Evolutionary conservation across 2,888 invertebrate species (phyloP).

Genomic region (Alentia gelatinosa): DNA sequence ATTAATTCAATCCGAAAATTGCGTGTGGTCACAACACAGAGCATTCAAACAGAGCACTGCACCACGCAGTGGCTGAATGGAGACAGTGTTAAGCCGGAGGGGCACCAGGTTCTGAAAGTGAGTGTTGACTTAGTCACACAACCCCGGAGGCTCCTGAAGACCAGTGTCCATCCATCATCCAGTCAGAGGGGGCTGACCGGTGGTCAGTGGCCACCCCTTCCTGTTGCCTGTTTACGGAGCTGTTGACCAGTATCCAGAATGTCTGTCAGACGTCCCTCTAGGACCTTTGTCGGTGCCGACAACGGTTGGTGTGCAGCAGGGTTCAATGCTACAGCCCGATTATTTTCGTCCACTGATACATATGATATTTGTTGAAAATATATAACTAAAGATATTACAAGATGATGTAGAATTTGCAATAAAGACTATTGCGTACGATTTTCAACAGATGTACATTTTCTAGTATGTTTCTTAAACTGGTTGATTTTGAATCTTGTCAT

Average conservation of each 20-base stretch:
- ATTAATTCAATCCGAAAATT: neutral
- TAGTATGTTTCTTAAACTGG: too few species aligned
- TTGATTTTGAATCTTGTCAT: too few species aligned
- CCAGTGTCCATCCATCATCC: conserved; percentile 16
- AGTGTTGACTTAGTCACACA: neutral
- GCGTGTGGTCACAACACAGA: neutral
- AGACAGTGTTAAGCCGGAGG: neutral
- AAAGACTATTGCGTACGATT: too few species aligned
- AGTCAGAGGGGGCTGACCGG: neutral
- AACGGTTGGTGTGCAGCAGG: neutral
- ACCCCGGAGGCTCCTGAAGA: neutral
- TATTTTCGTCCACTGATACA: neutral
- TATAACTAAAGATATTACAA: too few species aligned
- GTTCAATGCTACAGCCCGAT: neutral
- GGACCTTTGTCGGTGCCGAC: neutral
- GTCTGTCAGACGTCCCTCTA: neutral
- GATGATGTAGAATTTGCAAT: too few species aligned
- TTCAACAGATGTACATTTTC: too few species aligned
- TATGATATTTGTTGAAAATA: neutral
- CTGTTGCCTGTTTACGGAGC: conserved; percentile 24
- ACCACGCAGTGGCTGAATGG: neutral
- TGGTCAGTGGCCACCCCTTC: neutral
- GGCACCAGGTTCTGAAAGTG: neutral
- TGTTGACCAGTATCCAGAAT: conserved; percentile 27
- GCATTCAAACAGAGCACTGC: neutral